These are phyloP conservation scores for Epinephelus lanceolatus DNA, from an alignment of 2,113 vertebrate genomes.

Conservation along the genomic window DNA sequence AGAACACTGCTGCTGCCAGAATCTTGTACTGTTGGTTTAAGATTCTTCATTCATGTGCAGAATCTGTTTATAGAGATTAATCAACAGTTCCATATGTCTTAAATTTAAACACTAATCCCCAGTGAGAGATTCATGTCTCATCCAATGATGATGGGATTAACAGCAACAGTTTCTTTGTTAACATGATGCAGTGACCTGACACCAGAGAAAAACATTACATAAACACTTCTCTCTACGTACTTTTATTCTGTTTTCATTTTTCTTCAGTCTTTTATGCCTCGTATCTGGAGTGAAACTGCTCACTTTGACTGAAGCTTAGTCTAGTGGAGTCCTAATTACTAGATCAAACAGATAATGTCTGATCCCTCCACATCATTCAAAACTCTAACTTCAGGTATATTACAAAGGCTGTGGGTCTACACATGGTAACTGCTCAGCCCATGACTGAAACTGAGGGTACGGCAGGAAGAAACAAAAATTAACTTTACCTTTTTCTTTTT, in stretches of 20 bases:
- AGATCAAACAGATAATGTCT: conserved; percentile 43
- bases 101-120: neutral
- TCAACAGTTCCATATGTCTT: neutral
- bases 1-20: no score
- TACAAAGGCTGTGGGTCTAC: neutral
- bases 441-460: neutral
- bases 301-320: conserved; percentile 4
- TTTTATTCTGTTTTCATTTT: conserved; percentile 7
- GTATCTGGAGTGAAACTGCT: conserved; percentile 15
- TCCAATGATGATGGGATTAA: neutral
- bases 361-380: conserved; percentile 18
- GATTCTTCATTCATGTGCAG: no score
- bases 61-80: neutral
- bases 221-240: neutral
- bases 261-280: neutral
- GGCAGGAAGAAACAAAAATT: neutral
- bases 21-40: no score
- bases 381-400: conserved; percentile 1
- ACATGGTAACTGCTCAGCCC: neutral
- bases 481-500: neutral
- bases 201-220: neutral
- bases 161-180: conserved; percentile 3
- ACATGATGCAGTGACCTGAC: neutral
- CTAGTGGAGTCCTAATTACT: conserved; percentile 20
- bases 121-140: neutral